Evolutionary conservation across 2,888 invertebrate species (phyloP), one percentile per base, ranked within the genome.

Genomic region (Apotomis capreana): DNA sequence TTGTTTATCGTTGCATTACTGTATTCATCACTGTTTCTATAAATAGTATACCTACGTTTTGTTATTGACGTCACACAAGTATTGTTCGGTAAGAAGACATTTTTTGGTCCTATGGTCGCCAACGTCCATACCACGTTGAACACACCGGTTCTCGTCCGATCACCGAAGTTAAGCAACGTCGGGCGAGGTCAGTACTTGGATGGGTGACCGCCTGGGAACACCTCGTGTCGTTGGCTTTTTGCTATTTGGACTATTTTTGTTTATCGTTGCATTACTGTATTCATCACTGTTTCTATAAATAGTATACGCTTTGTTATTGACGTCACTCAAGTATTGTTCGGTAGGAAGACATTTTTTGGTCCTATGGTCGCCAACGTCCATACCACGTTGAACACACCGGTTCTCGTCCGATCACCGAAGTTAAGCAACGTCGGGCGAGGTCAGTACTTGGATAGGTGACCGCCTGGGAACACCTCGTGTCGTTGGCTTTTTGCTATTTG

Each of bases 41-140:
- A n/a, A n/a, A n/a, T n/a, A n/a, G n/a, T n/a, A n/a, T n/a, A n/a
- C n/a, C n/a, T n/a, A n/a, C n/a, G n/a, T n/a, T n/a, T n/a, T n/a
- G n/a, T n/a, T 15, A 15, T 15, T 15, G 15, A 15, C 15, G 15
- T 15, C 15, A 15, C 15, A 15, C 15, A 15, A 15, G 15, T 15
- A 15, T 15, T 15, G 15, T 15, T 15, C 15, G 15, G 15, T 15
- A 15, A 15, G 15, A 15, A 15, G 15, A 15, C 15, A 15, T 15
- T 15, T 15, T 15, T 15, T 15, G 15, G 15, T 15, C 15, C 15
- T 15, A 15, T 15, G 15, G 65, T 65, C 26, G 84, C 82, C 84
- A 85, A 85, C 84, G 84, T 84, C 82, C 85, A 86, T 85, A 85
- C 85, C 82, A 86, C 81, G 85, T 84, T 87, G 86, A 84, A 84